phyloP scores from a whole-genome alignment of 2,888 invertebrate species.

The Polydrusus cervinus region DNA sequence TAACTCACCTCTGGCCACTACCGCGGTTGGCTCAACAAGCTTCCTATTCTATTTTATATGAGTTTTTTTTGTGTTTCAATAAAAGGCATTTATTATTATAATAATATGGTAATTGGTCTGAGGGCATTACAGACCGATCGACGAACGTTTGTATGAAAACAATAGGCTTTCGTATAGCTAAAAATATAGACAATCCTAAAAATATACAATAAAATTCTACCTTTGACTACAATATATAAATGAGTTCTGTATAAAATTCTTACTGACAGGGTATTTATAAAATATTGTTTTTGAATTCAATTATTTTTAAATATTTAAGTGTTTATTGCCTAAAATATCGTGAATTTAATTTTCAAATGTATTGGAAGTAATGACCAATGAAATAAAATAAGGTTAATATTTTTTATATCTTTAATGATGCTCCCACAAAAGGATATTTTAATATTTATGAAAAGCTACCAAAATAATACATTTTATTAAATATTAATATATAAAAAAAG shows the following conservation, averaged over 20 bases:
- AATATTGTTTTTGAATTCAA: background rate
- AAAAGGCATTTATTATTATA: too few species aligned
- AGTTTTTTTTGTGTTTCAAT: too few species aligned
- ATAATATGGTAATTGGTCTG: too few species aligned
- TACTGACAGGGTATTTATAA: background rate
- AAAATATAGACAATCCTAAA: too few species aligned
- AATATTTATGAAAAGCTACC: background rate
- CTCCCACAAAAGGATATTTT: background rate
- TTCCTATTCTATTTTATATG: too few species aligned
- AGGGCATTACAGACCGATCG: too few species aligned
- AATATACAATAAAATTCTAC: background rate
- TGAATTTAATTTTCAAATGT: background rate
- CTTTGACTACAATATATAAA: too few species aligned
- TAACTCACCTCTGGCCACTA: too few species aligned
- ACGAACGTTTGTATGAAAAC: too few species aligned
- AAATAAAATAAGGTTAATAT: background rate
- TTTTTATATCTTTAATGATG: background rate
- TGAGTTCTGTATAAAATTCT: background rate
- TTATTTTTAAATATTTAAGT: conserved; percentile 2
- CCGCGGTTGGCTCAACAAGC: too few species aligned
- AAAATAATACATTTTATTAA: background rate
- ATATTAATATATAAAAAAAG: too few species aligned
- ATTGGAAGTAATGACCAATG: background rate
- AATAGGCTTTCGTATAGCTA: too few species aligned
- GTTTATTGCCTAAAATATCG: conserved; percentile 10